Evolutionary conservation across 64 coral and sea anemone genomes (phyloP).

Genomic region (Pocillopora verrucosa): DNA sequence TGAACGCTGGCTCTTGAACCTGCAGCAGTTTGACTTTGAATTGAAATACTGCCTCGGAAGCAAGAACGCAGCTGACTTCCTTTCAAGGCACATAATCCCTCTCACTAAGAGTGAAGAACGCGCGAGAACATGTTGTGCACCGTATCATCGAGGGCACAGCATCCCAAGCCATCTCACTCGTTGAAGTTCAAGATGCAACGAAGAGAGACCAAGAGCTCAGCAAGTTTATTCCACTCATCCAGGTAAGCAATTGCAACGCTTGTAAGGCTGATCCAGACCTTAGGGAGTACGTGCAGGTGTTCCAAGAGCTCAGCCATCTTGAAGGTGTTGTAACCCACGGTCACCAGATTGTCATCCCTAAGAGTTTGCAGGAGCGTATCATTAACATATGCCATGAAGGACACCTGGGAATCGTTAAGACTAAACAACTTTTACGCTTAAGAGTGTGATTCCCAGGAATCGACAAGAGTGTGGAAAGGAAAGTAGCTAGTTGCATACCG

Average conservation of each 20-base stretch:
- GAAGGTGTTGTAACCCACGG: not conserved
- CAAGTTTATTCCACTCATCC: slow-evolving; percentile 3
- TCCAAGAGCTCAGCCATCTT: not conserved
- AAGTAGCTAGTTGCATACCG: slow-evolving; percentile 1
- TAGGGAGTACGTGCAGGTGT: not conserved
- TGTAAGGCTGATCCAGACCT: not conserved
- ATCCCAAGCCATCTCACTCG: not conserved
- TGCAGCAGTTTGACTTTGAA: slow-evolving; percentile 31
- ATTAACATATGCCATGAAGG: slow-evolving; percentile 27
- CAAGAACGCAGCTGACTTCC: slow-evolving; percentile 24
- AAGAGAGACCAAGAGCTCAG: not conserved
- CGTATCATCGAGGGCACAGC: not conserved
- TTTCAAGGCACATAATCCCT: slow-evolving; percentile 27
- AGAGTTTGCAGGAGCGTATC: not conserved
- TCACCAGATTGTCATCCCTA: slow-evolving; percentile 13
- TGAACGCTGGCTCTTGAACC: slow-evolving; percentile 21
- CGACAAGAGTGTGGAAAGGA: slow-evolving; percentile 15
- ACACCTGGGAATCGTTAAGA: not conserved
- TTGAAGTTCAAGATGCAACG: not conserved
- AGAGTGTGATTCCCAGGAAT: slow-evolving; percentile 50
- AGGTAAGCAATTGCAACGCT: not conserved
- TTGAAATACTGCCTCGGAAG: not conserved
- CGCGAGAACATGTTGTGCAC: not conserved
- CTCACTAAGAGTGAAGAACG: not conserved
- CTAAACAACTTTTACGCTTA: not conserved